Conservation (phyloP, 2,113 vertebrate species). For the Columba janthina region DNA sequence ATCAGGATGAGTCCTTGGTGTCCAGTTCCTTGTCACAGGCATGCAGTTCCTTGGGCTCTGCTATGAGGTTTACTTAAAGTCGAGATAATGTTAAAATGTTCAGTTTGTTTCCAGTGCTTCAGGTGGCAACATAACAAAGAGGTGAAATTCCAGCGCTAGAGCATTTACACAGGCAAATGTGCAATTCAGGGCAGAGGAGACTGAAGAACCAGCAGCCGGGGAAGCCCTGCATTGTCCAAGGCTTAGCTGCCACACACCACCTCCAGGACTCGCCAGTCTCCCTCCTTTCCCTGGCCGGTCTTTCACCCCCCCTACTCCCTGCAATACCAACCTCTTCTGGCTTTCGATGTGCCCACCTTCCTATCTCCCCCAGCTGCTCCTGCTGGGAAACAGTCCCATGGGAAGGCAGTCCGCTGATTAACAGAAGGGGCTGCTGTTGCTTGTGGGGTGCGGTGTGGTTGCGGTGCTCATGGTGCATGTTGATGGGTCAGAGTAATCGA, state of each 20-base stretch:
- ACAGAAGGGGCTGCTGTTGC: neutral
- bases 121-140: neutral
- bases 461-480: accelerated
- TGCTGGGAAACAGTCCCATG: neutral
- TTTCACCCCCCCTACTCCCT: accelerated
- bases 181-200: neutral
- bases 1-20: neutral
- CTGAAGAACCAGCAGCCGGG: neutral
- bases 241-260: neutral
- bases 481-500: neutral
- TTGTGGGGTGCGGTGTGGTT: neutral
- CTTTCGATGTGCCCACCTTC: neutral
- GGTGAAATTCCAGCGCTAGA: neutral
- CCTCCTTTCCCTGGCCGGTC: neutral
- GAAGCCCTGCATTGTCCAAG: neutral
- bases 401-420: neutral
- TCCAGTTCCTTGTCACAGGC: neutral
- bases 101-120: neutral
- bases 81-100: neutral
- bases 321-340: neutral
- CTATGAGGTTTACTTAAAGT: neutral
- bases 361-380: neutral
- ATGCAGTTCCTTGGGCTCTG: neutral
- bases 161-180: neutral
- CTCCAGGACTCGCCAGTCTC: neutral